These are phyloP conservation scores for Smutsia gigantea DNA, from an alignment of 2,797 vertebrate genomes.

Conservation along the genomic window DNA sequence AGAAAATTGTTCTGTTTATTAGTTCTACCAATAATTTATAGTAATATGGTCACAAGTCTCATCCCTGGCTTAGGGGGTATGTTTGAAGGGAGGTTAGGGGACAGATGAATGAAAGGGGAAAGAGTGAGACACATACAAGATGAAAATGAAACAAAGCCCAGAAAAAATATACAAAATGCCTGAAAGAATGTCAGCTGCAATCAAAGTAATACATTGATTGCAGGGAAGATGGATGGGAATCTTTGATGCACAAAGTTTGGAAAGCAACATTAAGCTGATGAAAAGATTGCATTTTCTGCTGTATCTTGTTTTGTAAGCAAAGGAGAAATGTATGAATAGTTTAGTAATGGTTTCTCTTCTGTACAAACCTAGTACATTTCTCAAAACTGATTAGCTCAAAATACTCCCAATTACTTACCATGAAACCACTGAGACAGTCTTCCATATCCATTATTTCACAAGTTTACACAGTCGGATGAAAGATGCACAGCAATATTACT, in stretches of 20 bases:
- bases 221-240: not conserved
- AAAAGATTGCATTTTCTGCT: not conserved
- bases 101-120: not conserved
- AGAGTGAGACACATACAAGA: not conserved
- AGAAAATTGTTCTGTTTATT: not conserved
- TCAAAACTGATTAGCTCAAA: conserved; percentile 11
- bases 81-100: conserved; percentile 7
- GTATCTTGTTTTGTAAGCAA: conserved; percentile 46
- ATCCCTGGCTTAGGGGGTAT: not conserved
- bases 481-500: not conserved
- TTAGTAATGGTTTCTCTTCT: not conserved
- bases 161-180: not conserved
- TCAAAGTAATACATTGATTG: not conserved
- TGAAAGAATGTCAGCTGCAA: not conserved
- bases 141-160: not conserved
- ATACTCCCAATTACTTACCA: not conserved
- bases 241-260: not conserved
- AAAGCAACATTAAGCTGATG: not conserved
- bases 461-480: not conserved
- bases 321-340: not conserved
- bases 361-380: not conserved
- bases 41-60: not conserved
- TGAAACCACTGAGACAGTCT: not conserved
- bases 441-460: not conserved
- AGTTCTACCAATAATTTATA: not conserved